Base-by-base conservation (phyloP, 1,140 invertebrate genomes). In the Papilio glaucus region DNA sequence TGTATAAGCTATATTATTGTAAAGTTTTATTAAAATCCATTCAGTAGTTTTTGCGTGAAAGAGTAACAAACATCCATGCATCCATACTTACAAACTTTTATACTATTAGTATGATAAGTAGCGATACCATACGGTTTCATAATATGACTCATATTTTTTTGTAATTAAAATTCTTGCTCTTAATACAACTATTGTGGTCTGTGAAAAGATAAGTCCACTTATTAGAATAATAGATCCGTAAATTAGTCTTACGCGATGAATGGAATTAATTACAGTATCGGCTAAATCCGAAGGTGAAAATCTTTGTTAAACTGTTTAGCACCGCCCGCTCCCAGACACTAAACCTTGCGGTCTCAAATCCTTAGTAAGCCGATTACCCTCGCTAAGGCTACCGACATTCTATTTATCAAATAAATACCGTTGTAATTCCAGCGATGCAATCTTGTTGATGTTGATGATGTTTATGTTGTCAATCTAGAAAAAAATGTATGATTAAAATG, bases 251-350 rank as follows among this genome's bases (percentile, higher is more conserved):
- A 57, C 29, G 29, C 6, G 6, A 1, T 26, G 8, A 57, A 57
- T 57, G 4, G 10, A 57, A 57, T 21, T 57, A 57, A 57, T 57
- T 57, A 45, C 10, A 57, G 49, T 57, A 57, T 57, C 49, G 9
- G 24, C 9, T 57, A 24, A 57, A 57, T 57, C 49, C 18, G 49
- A 26, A 57, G 21, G 49, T 21, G 49, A 26, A 57, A 57, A 57
- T 57, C 49, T 57, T 57, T 57, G 49, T 57, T 57, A 57, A 57
- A 57, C 49, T 26, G 49, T 57, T 57, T 57, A 57, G 12, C 49
- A 57, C 49, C 18, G 9, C 49, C 24, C 49, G 18, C 8, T 2
- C 49, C 49, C 49, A 21, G 49, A 53, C 49, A 53, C 49, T 21
- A 53, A 53, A 53, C 9, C 49, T 24, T 53, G 49, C 49, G 49